phyloP scores from a whole-genome alignment of 2,888 invertebrate genomes.

The Hyles lineata region DNA sequence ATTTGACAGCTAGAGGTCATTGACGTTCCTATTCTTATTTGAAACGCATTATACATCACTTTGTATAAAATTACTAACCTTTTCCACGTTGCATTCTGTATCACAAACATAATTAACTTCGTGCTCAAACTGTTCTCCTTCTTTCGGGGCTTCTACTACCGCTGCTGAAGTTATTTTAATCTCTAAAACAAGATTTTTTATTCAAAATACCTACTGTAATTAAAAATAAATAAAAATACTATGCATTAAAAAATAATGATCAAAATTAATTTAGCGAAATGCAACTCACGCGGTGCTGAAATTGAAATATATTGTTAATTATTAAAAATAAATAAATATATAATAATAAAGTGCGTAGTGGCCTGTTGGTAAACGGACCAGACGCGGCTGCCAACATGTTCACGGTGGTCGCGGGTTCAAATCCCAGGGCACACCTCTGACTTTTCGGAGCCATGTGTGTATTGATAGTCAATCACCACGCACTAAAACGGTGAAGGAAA shows the following conservation, averaged over 20 bases:
- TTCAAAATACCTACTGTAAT: not conserved
- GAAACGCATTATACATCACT: too few relatives aligned
- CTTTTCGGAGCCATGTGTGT: too few relatives aligned
- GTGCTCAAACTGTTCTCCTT: conserved; percentile 57
- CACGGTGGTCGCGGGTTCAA: too few relatives aligned
- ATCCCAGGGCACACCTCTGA: too few relatives aligned
- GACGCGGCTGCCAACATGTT: too few relatives aligned
- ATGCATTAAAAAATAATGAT: not conserved
- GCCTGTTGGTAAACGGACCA: too few relatives aligned
- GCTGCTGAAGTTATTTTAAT: conserved; percentile 40
- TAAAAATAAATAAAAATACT: too few relatives aligned
- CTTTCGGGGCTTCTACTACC: conserved; percentile 42
- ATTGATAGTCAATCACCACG: too few relatives aligned
- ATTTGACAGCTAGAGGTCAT: too few relatives aligned
- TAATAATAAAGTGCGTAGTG: too few relatives aligned
- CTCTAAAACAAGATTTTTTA: conserved; percentile 37
- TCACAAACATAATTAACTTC: conserved; percentile 48
- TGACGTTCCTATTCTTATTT: too few relatives aligned
- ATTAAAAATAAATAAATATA: not conserved
- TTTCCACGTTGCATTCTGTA: conserved; percentile 52
- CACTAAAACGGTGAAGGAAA: too few relatives aligned
- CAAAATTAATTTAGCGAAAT: not conserved
- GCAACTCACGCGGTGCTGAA: conserved; percentile 31
- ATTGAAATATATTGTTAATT: conserved; percentile 4
- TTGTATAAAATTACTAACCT: conserved; percentile 44